Base-by-base conservation (phyloP, 1,140 invertebrate species). In the Halesus radiatus region DNA sequence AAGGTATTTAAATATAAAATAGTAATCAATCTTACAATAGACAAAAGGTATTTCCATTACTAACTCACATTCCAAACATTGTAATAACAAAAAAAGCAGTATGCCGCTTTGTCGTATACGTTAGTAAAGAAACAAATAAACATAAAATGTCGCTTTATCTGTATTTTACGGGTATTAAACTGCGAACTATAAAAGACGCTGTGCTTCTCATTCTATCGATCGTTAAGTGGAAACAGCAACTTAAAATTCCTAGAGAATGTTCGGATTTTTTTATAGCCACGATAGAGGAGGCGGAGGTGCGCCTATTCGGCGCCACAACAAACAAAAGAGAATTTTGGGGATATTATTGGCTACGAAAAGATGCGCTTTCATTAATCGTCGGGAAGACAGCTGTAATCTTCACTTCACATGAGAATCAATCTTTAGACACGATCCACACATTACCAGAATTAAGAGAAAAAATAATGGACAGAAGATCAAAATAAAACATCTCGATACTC, bases 171-270 rank as follows among this genome's bases (percentile, higher is more conserved):
- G 54, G 37, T 45, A 13, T 45, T 45, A 45, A 45, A 45, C 37
- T 45, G 37, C 37, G 8, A 45, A 45, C 37, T 45, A 45, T 45
- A 13, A 45, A 45, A 45, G 37, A 45, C 8, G 37, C 1, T 45
- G 37, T 45, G 37, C 37, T 45, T 45, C 37, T 45, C 37, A 13
- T 45, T 16, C 68, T 26, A 22, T 18, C 18, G 18, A 72, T 72
- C 68, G 68, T 54, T 66, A 66, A 66, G 45, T 72, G 68, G 10
- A 72, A 54, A 72, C 45, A 72, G 45, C 20, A 72, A 72, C 68
- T 53, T 72, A 72, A 72, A 23, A 72, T 26, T 72, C 45, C 50
- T 54, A 0, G 26, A 18, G 29, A 66, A 29, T 29, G 13, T 66
- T 66, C 23, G 8, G 22, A n/a, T 29, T 56, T 7, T 56, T 56